Percentiles rank a stretch among this genome's conserved stretches.
Conservation (phyloP, 2,888 invertebrate species). For the Himalopsyche tibetana region DNA sequence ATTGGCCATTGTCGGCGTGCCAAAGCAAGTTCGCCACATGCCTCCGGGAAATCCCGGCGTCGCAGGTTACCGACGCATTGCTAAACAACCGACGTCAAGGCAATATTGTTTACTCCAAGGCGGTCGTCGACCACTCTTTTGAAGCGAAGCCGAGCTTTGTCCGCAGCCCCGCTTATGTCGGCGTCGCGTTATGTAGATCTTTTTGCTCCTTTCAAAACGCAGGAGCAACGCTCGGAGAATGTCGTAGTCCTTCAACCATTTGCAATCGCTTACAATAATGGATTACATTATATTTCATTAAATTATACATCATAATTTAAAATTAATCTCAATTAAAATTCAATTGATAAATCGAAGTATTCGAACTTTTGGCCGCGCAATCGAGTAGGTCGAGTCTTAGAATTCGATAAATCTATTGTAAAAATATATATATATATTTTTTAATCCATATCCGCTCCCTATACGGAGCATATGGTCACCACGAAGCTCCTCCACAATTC, state of each 20-base stretch:
- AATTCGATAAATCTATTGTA: no score
- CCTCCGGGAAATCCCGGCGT: conserved; percentile 45
- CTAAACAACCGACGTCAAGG: conserved; percentile 49
- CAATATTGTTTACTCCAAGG: conserved; percentile 48
- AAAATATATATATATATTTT: no score
- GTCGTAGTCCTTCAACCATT: neutral
- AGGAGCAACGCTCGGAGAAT: neutral
- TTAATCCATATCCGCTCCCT: no score
- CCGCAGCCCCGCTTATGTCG: neutral
- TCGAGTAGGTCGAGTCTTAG: no score
- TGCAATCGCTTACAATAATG: neutral
- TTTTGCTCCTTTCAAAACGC: conserved; percentile 3
- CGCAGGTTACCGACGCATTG: conserved; percentile 21
- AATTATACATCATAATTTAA: neutral
- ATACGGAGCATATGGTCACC: no score
- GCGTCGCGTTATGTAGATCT: neutral
- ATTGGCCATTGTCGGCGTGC: neutral
- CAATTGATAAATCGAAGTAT: no score
- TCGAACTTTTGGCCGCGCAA: no score
- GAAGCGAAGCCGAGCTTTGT: conserved; percentile 4
- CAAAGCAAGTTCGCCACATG: conserved; percentile 3
- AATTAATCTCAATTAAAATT: neutral
- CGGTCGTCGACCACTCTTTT: conserved; percentile 20
- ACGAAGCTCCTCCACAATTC: no score
- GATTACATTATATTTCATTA: neutral